phyloP scores from a whole-genome alignment of 2,888 invertebrate genomes.

The Mesochorus sp. region DNA sequence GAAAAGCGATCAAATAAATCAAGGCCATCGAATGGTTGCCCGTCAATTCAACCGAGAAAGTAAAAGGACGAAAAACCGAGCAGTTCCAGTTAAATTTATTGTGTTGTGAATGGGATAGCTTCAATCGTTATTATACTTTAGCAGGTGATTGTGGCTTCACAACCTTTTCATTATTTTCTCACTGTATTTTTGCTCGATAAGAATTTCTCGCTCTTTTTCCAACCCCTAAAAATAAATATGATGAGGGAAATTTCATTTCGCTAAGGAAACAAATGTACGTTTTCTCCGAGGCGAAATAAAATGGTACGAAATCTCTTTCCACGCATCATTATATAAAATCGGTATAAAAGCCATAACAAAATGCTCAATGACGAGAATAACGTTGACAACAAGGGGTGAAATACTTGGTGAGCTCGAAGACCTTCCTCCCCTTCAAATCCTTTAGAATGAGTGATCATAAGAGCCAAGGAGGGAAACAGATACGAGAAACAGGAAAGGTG shows the following conservation, averaged over 20 bases:
- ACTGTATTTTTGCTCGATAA: no score
- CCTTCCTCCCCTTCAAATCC: conserved; percentile 41
- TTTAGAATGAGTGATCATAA: conserved; percentile 7
- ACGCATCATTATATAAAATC: background rate
- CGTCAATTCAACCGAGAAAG: conserved; percentile 20
- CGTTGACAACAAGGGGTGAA: conserved; percentile 50
- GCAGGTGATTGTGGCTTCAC: no score
- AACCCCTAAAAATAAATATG: conserved; percentile 2
- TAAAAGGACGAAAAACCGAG: conserved; percentile 2
- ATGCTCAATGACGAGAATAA: conserved; percentile 35
- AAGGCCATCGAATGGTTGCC: conserved; percentile 50
- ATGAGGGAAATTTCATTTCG: conserved; percentile 2
- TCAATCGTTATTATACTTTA: background rate
- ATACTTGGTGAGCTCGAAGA: conserved; percentile 48
- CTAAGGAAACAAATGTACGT: conserved; percentile 22
- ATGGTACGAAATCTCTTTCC: conserved; percentile 8
- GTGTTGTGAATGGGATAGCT: conserved; percentile 21
- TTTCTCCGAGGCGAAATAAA: conserved; percentile 42
- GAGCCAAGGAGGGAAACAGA: background rate
- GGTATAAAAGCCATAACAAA: conserved; percentile 6
- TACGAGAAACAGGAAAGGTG: background rate
- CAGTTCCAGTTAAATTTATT: conserved; percentile 6
- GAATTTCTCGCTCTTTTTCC: conserved; percentile 17
- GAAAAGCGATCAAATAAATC: conserved; percentile 63
- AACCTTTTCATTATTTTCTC: background rate